Evolutionary conservation across 2,797 vertebrate genomes (phyloP), one percentile per base, ranked within the genome.

Genomic region (Thripadectes ignobilis): DNA sequence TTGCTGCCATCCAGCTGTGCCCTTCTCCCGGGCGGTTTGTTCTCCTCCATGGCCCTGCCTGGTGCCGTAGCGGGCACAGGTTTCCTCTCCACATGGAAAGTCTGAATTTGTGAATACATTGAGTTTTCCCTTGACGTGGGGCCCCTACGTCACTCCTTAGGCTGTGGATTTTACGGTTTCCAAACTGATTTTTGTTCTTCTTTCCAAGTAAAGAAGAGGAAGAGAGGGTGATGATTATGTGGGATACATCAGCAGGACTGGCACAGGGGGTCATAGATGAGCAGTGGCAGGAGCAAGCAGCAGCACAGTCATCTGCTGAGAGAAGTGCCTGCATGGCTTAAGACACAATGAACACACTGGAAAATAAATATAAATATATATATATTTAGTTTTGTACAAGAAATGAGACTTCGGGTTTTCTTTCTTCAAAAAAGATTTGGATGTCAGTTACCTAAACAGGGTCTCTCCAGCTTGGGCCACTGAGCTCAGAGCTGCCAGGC

Each of bases 41-140:
- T 83, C 62, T 79, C 51, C 62, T 82, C 58, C 88, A 49, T 3
- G 3, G 73, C 48, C 68, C 61, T 84, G 71, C 71, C 54, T 15
- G 7, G 10, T 54, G 67, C 71, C 0, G 0, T 3, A 23, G 57
- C 9, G 0, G 57, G 52, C 2, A 7, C 51, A 54, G 5, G 38
- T 85, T 85, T 89, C 80, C 86, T 88, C 43, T 91, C 46, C 26
- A 26, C 48, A 5, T 75, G 94, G 89, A 91, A 96, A 94, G 51
- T 82, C 72, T 85, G 85, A 89, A 92, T 55, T 55, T 1, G 0
- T 58, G n/a, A 68, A 76, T 62, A 55, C 39, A 65, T 7, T 65
- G 88, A 86, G 77, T 93, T 85, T 92, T 75, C 73, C 85, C 57
- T 59, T 91, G 68, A 85, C 2, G 3, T 55, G 26, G 29, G 65